A percentile compares a stretch with the other conserved stretches of the same genome.
Evolutionary conservation across 2,113 vertebrate species (phyloP).

Genomic region (Regulus satrapa): DNA sequence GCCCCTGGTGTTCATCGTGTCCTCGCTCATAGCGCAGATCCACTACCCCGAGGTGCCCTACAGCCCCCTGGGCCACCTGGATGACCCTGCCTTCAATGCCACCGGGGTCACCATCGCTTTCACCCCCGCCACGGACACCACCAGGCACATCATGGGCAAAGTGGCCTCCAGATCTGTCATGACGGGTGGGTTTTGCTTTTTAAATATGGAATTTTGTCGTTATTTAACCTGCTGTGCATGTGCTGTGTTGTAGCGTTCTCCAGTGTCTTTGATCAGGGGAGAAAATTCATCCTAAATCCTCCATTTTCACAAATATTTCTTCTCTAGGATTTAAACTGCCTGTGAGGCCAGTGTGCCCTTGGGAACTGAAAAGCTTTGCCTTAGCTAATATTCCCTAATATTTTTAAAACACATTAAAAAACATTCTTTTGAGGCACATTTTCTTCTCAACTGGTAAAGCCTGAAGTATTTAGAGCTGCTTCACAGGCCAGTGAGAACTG

Average conservation of each 20-base stretch:
- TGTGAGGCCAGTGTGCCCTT: not conserved
- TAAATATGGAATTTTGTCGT: not conserved
- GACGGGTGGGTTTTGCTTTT: not conserved
- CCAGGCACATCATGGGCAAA: conserved; percentile 53
- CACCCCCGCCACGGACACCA: conserved; percentile 24
- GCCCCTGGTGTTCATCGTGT: not conserved
- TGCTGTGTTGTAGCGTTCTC: not conserved
- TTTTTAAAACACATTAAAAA: not conserved
- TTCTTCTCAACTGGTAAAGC: not conserved
- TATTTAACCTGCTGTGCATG: not conserved
- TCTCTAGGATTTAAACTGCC: not conserved
- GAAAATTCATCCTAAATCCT: not conserved
- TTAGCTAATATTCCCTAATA: not conserved
- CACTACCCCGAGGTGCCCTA: not conserved
- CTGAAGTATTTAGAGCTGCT: not conserved
- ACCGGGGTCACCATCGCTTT: conserved; percentile 7
- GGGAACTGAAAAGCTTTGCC: not conserved
- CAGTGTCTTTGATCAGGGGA: fast-evolving
- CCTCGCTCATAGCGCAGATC: fast-evolving
- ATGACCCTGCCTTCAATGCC: conserved; percentile 36
- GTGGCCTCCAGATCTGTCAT: conserved; percentile 51
- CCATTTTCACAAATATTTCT: not conserved
- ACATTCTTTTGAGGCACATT: not conserved
- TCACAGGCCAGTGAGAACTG: not conserved
- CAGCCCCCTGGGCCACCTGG: conserved; percentile 14